These are phyloP conservation scores for Aricia agestis DNA, from an alignment of 1,140 invertebrate genomes.

Conservation along the genomic window DNA sequence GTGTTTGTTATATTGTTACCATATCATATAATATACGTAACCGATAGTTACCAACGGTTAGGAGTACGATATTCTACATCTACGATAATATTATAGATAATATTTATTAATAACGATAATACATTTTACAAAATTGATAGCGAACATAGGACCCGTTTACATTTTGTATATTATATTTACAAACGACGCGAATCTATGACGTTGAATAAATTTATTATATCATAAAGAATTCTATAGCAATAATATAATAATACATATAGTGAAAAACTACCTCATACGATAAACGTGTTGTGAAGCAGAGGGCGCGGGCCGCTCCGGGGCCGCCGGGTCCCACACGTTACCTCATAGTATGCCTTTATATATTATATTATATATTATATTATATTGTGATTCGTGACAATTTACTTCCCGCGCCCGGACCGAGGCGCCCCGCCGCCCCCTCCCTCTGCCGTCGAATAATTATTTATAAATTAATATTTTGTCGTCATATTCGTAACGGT, in stretches of 20 bases:
- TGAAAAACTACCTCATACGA: constrained; percentile 71
- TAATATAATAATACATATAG: constrained; percentile 55
- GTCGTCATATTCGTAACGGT: constrained; percentile 16
- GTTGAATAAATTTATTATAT: constrained; percentile 13
- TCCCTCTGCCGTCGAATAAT: background rate
- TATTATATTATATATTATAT: background rate
- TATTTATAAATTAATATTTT: constrained; percentile 8
- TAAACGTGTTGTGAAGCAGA: constrained; percentile 59
- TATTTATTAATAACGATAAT: constrained; percentile 1
- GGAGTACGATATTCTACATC: background rate
- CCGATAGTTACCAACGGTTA: background rate
- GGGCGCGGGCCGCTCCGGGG: constrained; percentile 28
- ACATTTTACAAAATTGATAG: background rate
- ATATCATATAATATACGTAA: constrained; percentile 4
- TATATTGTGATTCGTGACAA: too few relatives aligned
- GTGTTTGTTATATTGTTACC: constrained; percentile 3
- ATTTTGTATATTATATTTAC: constrained; percentile 13
- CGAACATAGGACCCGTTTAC: background rate
- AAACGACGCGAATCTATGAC: background rate
- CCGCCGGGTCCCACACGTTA: constrained; percentile 37
- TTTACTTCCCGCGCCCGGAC: constrained; percentile 14
- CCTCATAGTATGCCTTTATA: constrained; percentile 58
- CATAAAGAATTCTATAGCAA: constrained; percentile 37
- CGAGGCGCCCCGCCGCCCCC: constrained; percentile 13
- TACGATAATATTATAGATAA: constrained; percentile 1